Evolutionary conservation across 2,888 invertebrate genomes (phyloP), one percentile per base, ranked within the genome.

Genomic region (Rhodophaea formosa): DNA sequence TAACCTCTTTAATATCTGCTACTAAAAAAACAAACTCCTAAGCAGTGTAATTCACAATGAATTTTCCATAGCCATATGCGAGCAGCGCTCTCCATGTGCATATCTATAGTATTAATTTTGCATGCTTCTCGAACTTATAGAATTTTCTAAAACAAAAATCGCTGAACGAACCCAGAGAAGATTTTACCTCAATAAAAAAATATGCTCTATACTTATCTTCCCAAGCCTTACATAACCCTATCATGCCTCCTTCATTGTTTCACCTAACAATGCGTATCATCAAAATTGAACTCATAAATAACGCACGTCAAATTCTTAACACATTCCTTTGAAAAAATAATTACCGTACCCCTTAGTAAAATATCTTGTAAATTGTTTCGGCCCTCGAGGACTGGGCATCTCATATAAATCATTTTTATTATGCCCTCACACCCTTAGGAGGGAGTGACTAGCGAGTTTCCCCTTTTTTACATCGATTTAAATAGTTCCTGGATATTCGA

Each of bases 381-480:
- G 82, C 87, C 88, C 87, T 80, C 79, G 82, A 74, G 76, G 70
- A 71, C 79, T 84, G 88, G 88, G 86, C 88, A 85, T 85, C 77
- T 79, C 77, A 74, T 75, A 88, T 91, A 89, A 90, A 91, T 91
- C 88, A 89, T 88, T 87, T 88, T 88, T 89, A 86, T 84, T 83
- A 82, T 82, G 12, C 67, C 72, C 78, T 71, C 67, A 62, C 61
- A 63, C 74, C 70, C 79, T 71, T 68, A 73, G 64, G 77, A 80
- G 78, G 79, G 51, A 35, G 79, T 84, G 84, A 83, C 81, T 77
- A 66, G 81, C 82, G 74, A 77, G 82, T 81, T 76, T 66, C 65
- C 64, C 72, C 70, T 74, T 72, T 79, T 75, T 79, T 75, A 71
- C 72, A 77, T 72, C 76, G 79, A 80, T 82, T 87, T 82, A 77